Percentiles rank a stretch among this genome's conserved stretches.
phyloP scores from a whole-genome alignment of 2,888 invertebrate genomes.

The Leptura quadrifasciata region DNA sequence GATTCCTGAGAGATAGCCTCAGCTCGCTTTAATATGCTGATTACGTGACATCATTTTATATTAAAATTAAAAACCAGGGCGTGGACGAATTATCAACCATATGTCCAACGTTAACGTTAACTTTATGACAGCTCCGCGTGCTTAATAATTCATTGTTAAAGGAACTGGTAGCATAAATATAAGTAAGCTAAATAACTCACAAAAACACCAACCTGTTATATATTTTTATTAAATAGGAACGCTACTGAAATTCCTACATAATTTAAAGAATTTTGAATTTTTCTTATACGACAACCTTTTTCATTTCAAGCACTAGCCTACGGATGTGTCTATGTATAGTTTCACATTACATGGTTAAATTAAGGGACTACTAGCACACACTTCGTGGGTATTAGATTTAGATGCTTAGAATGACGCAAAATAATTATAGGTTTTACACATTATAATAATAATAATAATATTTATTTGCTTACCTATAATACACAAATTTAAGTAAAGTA shows the following conservation, averaged over 20 bases:
- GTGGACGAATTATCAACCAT: conserved; percentile 56
- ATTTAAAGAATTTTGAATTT: neutral
- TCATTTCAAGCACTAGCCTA: no score
- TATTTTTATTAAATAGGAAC: neutral
- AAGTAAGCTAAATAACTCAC: conserved; percentile 28
- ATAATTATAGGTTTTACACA: no score
- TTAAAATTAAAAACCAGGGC: conserved; percentile 71
- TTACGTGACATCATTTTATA: conserved; percentile 72
- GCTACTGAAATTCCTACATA: neutral
- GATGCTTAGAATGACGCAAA: no score
- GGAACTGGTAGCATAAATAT: conserved; percentile 46
- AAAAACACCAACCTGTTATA: conserved; percentile 21
- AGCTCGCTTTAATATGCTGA: conserved; percentile 70
- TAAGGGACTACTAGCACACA: no score
- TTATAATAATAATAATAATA: no score
- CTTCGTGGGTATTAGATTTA: no score
- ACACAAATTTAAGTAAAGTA: no score
- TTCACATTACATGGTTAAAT: no score
- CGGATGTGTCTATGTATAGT: no score
- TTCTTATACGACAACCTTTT: no score
- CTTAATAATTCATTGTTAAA: conserved; percentile 49
- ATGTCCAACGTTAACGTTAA: conserved; percentile 47
- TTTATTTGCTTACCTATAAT: no score
- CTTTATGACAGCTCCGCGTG: conserved; percentile 41
- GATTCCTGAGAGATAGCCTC: conserved; percentile 70